Conservation (phyloP, 2,797 vertebrate genomes). For the Crenichthys baileyi region DNA sequence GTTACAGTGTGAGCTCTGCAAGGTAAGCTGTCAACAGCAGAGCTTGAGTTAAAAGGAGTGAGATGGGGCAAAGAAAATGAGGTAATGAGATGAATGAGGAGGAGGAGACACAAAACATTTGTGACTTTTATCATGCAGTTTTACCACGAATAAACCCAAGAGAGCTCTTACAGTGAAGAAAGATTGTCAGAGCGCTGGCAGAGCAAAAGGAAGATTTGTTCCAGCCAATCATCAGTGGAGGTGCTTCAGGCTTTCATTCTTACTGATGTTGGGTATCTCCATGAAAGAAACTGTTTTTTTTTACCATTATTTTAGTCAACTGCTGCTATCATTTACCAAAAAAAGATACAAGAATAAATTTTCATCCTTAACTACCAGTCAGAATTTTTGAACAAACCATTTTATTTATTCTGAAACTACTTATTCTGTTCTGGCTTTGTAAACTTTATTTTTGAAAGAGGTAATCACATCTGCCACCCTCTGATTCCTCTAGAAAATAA, state of each 20-base stretch:
- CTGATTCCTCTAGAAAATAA: slow-evolving; percentile 55
- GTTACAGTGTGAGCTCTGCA: slow-evolving; percentile 73
- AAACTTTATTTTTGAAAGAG: slow-evolving; percentile 55
- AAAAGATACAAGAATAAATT: slow-evolving; percentile 44
- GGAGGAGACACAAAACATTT: slow-evolving; percentile 53
- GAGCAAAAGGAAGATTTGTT: slow-evolving; percentile 41
- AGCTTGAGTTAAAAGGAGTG: slow-evolving; percentile 42
- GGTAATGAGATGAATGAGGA: slow-evolving; percentile 61
- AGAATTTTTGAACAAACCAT: neutral
- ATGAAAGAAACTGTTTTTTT: slow-evolving; percentile 52
- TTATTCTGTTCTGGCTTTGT: slow-evolving; percentile 67
- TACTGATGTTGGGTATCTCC: slow-evolving; percentile 34
- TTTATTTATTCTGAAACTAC: slow-evolving; percentile 55
- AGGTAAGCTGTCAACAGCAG: slow-evolving; percentile 74
- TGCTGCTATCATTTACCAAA: slow-evolving; percentile 53
- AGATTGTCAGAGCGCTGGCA: slow-evolving; percentile 51
- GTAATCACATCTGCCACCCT: slow-evolving; percentile 75
- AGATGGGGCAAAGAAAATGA: slow-evolving; percentile 50
- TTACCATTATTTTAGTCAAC: slow-evolving; percentile 49
- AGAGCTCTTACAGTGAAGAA: slow-evolving; percentile 51
- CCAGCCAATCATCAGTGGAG: slow-evolving; percentile 51
- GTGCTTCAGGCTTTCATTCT: slow-evolving; percentile 42
- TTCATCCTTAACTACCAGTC: slow-evolving; percentile 1
- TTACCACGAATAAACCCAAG: slow-evolving; percentile 56
- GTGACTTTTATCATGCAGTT: slow-evolving; percentile 54